These are phyloP conservation scores for Procambarus clarkii DNA, from an alignment of 1,140 invertebrate species.

Conservation along the genomic window DNA sequence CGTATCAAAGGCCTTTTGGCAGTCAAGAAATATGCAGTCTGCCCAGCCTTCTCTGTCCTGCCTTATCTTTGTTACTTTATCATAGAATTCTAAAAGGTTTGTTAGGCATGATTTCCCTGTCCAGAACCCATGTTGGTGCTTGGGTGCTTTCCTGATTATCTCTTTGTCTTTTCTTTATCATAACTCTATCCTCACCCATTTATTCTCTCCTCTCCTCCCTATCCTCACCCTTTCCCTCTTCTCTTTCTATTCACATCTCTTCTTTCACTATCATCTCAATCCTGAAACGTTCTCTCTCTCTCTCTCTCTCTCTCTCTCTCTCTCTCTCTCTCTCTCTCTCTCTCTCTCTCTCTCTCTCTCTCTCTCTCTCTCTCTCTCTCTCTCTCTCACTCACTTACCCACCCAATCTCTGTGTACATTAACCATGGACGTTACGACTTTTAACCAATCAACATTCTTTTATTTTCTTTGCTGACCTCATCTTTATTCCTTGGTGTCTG, in stretches of 20 bases:
- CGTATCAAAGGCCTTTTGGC: no score
- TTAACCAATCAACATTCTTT: neutral
- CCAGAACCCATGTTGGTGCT: no score
- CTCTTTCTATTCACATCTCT: neutral
- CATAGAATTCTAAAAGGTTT: no score
- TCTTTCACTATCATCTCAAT: neutral
- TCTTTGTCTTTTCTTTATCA: neutral
- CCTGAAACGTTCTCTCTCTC: neutral
- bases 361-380: neutral
- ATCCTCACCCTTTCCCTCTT: neutral
- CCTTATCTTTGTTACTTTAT: no score
- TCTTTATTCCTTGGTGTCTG: neutral
- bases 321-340: neutral
- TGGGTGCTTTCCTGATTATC: neutral
- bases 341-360: neutral
- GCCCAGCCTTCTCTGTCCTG: no score
- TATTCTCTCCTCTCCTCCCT: neutral
- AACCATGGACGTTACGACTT: no score
- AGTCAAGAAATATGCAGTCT: no score
- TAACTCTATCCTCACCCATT: neutral
- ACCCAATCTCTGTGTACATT: neutral
- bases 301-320: neutral
- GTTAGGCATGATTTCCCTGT: no score
- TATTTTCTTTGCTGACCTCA: neutral
- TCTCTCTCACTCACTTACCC: no score